A percentile compares a stretch with the other conserved stretches of the same genome.
Conservation (phyloP, 1,140 invertebrate species). For the Pemphigus obesinymphae region DNA sequence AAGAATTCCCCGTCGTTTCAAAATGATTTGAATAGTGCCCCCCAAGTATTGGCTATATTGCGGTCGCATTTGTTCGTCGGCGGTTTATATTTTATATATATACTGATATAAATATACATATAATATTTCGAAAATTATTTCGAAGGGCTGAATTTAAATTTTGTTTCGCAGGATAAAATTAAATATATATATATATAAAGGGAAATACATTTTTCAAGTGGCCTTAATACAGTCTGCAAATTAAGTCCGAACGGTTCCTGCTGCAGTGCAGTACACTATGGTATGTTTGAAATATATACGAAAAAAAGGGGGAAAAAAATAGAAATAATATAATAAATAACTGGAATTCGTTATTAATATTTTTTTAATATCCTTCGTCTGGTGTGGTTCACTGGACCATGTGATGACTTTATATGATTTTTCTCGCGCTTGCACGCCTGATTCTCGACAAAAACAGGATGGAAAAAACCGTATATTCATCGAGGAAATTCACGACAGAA, state of each 20-base stretch:
- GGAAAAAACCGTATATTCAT: not conserved
- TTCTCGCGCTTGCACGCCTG: constrained; percentile 3
- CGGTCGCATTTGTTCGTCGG: constrained; percentile 24
- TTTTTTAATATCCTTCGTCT: constrained; percentile 36
- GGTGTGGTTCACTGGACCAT: constrained; percentile 34
- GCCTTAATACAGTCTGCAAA: not conserved
- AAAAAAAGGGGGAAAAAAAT: not conserved
- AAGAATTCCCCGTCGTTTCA: constrained; percentile 12
- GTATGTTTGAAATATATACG: not conserved
- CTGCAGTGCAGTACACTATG: not conserved
- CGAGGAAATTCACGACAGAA: constrained; percentile 1
- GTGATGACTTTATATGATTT: constrained; percentile 18
- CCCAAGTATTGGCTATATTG: constrained; percentile 30
- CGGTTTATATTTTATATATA: not conserved
- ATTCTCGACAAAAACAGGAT: not conserved
- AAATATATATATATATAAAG: not conserved
- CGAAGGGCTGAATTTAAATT: constrained; percentile 13
- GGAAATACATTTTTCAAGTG: not conserved
- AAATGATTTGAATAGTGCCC: not conserved
- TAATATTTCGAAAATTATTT: constrained; percentile 13
- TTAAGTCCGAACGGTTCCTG: not conserved
- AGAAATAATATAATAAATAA: constrained; percentile 4
- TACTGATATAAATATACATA: not conserved
- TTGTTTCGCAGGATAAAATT: not conserved
- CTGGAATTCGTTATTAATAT: constrained; percentile 29